Percentiles rank a stretch among this genome's conserved stretches.
phyloP scores from a whole-genome alignment of 2,888 invertebrate species.

The Linhomoeus sp. region DNA sequence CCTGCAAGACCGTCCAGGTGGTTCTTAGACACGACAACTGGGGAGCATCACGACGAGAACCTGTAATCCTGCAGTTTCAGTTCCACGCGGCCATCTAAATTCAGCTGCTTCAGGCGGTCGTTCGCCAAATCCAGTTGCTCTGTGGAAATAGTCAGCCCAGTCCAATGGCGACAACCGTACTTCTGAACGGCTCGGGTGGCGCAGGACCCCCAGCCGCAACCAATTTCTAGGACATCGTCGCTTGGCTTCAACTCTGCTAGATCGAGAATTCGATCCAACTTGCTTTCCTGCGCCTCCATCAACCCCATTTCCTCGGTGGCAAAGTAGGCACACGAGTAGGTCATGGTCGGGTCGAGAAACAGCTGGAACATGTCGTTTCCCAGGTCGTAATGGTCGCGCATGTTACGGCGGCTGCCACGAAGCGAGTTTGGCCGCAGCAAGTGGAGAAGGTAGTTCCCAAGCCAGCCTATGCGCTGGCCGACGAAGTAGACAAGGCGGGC shows the following conservation, averaged over 20 bases:
- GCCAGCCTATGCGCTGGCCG: too few relatives aligned
- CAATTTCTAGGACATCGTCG: constrained; percentile 19
- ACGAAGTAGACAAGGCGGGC: too few relatives aligned
- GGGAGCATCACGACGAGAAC: constrained; percentile 3
- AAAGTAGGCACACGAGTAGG: constrained; percentile 17
- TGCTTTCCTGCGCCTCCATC: constrained; percentile 14
- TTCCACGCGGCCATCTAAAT: constrained; percentile 12
- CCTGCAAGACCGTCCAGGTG: constrained; percentile 7
- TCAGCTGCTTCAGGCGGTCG: constrained; percentile 11
- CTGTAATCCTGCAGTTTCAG: constrained; percentile 18
- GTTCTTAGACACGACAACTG: background rate
- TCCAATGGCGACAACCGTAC: constrained; percentile 17
- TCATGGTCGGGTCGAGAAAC: constrained; percentile 18
- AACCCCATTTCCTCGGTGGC: constrained; percentile 6
- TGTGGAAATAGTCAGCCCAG: constrained; percentile 18
- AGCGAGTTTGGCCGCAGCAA: background rate
- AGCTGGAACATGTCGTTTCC: constrained; percentile 20
- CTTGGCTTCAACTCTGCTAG: constrained; percentile 9
- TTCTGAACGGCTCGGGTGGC: constrained; percentile 14
- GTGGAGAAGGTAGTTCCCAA: too few relatives aligned
- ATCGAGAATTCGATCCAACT: constrained; percentile 9
- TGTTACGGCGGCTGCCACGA: constrained; percentile 6
- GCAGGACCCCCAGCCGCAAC: constrained; percentile 19
- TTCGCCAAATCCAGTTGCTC: constrained; percentile 15
- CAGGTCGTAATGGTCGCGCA: constrained; percentile 16